Base-by-base conservation (phyloP, 2,113 vertebrate genomes). In the Podarcis raffonei region DNA sequence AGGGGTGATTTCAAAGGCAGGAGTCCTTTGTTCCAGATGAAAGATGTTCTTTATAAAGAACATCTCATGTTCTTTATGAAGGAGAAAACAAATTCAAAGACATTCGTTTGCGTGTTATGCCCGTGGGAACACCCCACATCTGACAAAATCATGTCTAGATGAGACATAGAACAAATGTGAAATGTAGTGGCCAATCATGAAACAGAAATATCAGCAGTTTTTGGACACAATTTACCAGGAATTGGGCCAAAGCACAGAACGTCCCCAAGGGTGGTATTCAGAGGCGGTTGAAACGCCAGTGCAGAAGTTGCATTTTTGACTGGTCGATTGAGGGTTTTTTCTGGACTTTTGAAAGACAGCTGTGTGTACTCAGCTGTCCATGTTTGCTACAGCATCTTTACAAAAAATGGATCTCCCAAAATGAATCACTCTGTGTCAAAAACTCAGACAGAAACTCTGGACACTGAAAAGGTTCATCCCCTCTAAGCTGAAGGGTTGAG, bases 291-390 rank as follows among this genome's bases (percentile, higher is more conserved):
- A 69, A 30, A 12, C 9, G 16, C 48, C 12, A 74, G 80, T 23
- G 42, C 77, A 25, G 5, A 35, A 69, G 65, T 27, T 25, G 62
- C 77, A 53, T 32, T 35, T 53, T 48, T 57, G 78, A 80, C 65
- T 42, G 1, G 39, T 27, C 6, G n/a, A n/a, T 71, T 9, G 48
- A 30, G 78, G 78, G 68, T 2, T 59, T 57, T 57, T 32, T 81
- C 59, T 74, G 35, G 57, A 42, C 18, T 62, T 65, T 66, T 42
- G 87, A 82, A 76, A 80, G 71, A 65, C 80, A 66, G 80, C 87
- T 88, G 87, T 82, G 87, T 75, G 37, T 62, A 81, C 48, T 81
- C 86, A 81, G 78, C 78, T 87, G 86, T 74, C 23, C 3, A 8
- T 74, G 69, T 59, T 72, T 6, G 66, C 22, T 30, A 71, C 37